Evolutionary conservation across 2,888 invertebrate species (phyloP).

Genomic region (Microctonus hyperodae): DNA sequence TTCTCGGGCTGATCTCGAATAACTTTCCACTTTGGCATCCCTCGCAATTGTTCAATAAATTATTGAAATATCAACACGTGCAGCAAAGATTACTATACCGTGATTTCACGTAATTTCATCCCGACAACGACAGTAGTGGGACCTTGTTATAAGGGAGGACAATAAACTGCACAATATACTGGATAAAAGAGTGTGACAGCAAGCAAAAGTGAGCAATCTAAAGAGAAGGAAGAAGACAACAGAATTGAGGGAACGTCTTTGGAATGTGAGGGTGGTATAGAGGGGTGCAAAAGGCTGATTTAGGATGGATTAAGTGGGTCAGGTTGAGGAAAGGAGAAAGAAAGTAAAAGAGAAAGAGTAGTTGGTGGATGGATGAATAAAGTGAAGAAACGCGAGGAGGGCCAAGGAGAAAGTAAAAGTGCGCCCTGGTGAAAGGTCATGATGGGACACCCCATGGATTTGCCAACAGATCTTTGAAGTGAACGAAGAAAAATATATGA

Average conservation of each 20-base stretch:
- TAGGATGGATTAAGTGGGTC: slow-evolving; percentile 45
- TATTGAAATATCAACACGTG: slow-evolving; percentile 18
- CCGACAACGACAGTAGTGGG: background rate
- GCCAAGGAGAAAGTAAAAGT: background rate
- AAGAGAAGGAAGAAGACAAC: slow-evolving; percentile 1
- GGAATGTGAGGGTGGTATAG: slow-evolving; percentile 21
- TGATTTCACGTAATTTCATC: slow-evolving; percentile 23
- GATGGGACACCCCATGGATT: slow-evolving; percentile 16
- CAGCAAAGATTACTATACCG: background rate
- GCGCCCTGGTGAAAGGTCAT: background rate
- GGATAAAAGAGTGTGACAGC: background rate
- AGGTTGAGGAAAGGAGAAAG: slow-evolving; percentile 9
- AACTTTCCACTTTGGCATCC: too few relatives aligned
- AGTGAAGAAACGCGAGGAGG: background rate
- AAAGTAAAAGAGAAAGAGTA: background rate
- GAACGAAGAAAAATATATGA: background rate
- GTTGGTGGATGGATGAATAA: background rate
- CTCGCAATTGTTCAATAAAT: slow-evolving; percentile 11
- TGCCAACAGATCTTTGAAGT: background rate
- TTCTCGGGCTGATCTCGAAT: too few relatives aligned
- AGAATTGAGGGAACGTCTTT: background rate
- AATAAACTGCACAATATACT: slow-evolving; percentile 5
- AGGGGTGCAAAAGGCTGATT: slow-evolving; percentile 40
- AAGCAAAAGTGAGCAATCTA: background rate
- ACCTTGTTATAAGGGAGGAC: background rate